Percentiles rank a stretch among this genome's conserved stretches.
phyloP scores from a whole-genome alignment of 2,888 invertebrate species.

The Tachina lurida region DNA sequence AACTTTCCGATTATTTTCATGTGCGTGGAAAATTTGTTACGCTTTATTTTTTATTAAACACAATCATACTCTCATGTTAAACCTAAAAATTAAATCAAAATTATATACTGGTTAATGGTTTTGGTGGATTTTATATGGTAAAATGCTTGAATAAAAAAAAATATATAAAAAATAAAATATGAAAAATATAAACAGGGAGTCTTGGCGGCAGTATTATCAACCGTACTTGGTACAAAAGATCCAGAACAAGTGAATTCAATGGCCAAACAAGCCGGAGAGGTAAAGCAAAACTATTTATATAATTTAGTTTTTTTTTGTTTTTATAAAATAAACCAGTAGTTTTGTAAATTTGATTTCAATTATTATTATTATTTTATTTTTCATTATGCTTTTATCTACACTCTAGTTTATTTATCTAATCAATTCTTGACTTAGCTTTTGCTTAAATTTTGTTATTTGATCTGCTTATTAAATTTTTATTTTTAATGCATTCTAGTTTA shows the following conservation, averaged over 20 bases:
- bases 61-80: slow-evolving; percentile 58
- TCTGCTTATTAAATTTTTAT: slow-evolving; percentile 27
- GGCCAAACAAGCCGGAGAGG: slow-evolving; percentile 98
- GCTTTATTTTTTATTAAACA: slow-evolving; percentile 49
- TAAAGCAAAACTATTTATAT: slow-evolving; percentile 84
- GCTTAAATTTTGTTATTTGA: slow-evolving; percentile 29
- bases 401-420: slow-evolving; percentile 62
- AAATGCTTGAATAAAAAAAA: slow-evolving; percentile 81
- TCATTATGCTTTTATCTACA: slow-evolving; percentile 67
- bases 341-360: slow-evolving; percentile 60
- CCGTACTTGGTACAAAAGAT: slow-evolving; percentile 95
- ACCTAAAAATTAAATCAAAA: slow-evolving; percentile 59
- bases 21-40: slow-evolving; percentile 59
- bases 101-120: slow-evolving; percentile 70
- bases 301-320: slow-evolving; percentile 16
- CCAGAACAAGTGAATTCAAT: slow-evolving; percentile 95
- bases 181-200: slow-evolving; percentile 87
- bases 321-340: slow-evolving; percentile 47
- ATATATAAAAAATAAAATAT: slow-evolving; percentile 66
- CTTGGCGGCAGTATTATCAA: slow-evolving; percentile 95
- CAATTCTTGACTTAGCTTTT: slow-evolving; percentile 36
- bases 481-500: slow-evolving; percentile 86
- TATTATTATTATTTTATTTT: slow-evolving; percentile 73
- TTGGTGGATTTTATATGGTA: slow-evolving; percentile 70
- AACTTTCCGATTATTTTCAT: slow-evolving; percentile 61